Evolutionary conservation across 1,140 invertebrate species (phyloP).

Genomic region (Aphaenogaster floridana): DNA sequence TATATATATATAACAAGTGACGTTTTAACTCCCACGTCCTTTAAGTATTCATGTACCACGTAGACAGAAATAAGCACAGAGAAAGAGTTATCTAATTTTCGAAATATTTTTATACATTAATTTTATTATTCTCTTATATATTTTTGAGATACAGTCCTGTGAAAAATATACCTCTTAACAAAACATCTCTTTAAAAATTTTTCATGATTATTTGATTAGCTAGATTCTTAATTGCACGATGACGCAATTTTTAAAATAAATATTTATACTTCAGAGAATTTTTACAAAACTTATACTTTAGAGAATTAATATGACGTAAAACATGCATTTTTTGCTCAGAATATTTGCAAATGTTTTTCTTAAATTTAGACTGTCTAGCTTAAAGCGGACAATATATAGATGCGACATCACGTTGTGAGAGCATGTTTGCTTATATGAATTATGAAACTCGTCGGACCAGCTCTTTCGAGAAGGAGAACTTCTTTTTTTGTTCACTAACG

Average conservation of each 20-base stretch:
- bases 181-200: neutral
- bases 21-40: neutral
- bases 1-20: neutral
- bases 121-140: constrained; percentile 15
- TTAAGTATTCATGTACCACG: constrained; percentile 3
- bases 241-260: neutral
- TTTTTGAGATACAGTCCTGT: neutral
- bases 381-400: neutral
- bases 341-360: neutral
- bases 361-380: neutral
- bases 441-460: constrained; percentile 41
- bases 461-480: neutral
- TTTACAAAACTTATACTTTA: neutral
- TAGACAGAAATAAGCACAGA: neutral
- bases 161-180: neutral
- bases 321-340: neutral
- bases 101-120: constrained; percentile 1
- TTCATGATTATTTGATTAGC: neutral
- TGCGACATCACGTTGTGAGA: neutral
- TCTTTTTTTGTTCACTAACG: neutral
- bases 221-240: neutral
- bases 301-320: neutral
- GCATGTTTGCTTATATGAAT: neutral
- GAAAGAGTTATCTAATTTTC: neutral
- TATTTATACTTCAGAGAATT: neutral